Evolutionary conservation across 2,113 vertebrate genomes (phyloP).

Genomic region (Alligator mississippiensis): DNA sequence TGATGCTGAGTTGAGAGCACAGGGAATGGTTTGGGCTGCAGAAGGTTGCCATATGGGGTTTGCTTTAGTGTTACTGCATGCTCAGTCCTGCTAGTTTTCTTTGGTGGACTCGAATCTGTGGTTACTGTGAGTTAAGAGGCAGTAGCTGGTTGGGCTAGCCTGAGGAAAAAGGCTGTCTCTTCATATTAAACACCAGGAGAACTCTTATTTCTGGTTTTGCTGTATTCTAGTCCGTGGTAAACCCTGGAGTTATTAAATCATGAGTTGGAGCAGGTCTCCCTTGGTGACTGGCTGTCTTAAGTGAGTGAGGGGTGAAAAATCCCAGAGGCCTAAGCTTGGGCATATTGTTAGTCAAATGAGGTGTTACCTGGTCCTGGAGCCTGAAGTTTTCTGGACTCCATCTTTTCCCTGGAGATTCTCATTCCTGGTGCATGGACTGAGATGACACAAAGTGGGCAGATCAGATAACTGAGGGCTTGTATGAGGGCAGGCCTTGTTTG

Average conservation of each 20-base stretch:
- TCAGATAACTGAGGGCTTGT: neutral
- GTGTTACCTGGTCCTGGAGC: neutral
- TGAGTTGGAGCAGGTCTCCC: neutral
- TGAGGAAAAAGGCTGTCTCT: neutral
- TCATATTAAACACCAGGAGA: accelerated
- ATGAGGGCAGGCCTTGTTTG: accelerated
- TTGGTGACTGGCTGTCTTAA: neutral
- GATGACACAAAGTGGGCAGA: neutral
- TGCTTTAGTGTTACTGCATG: neutral
- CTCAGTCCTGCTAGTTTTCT: neutral
- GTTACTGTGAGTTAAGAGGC: neutral
- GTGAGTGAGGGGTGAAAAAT: neutral
- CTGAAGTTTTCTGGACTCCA: neutral
- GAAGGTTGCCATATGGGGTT: neutral
- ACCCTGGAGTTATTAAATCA: neutral
- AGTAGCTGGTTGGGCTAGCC: neutral
- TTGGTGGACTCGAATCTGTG: neutral
- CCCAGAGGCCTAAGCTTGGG: neutral
- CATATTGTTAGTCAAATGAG: neutral
- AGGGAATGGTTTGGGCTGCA: neutral
- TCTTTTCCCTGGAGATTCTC: neutral
- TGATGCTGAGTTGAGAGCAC: neutral
- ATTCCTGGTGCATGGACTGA: neutral
- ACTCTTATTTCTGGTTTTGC: neutral
- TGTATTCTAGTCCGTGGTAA: neutral